Evolutionary conservation across 2,113 vertebrate genomes (phyloP), one percentile per base, ranked within the genome.

Genomic region (Chaetura pelagica): DNA sequence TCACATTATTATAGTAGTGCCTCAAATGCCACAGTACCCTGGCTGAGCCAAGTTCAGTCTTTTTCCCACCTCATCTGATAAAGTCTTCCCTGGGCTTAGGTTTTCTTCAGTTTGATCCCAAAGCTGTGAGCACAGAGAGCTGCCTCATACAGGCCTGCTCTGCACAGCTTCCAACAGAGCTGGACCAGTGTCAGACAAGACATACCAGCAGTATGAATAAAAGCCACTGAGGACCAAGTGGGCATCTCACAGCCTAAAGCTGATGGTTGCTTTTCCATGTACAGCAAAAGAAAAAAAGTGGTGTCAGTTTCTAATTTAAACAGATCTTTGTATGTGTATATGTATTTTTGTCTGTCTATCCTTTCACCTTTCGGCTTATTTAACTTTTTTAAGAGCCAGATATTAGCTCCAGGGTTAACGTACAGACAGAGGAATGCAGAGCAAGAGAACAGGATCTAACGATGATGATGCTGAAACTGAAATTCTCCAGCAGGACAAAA

Each of bases 21-120:
- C 35, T 46, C 40, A 74, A 86, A 62, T 26, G n/a, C 59, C 51
- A 67, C 0, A 0, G 69, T 58, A 51, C 46, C 0, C 0, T 66
- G n/a, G 27, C 68, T 49, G 38, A 95, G 46, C 20, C 4, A 84
- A 69, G 40, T 42, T 84, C 59, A 68, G 51, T 77, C 13, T 5
- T 35, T 16, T 61, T 74, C 30, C 17, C 5, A 7, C 30, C 34
- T 76, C 40, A 61, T 77, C 46, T 34, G 26, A 68, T 76, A 58
- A 59, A 8, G 22, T 61, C n/a, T 22, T 71, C 11, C 24, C 54
- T 21, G 17, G 76, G 23, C 26, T 68, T 22, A 29, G 40, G 32
- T 80, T 44, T 92, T 58, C 48, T 66, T 80, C 42, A 27, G 51
- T 59, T 20, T 71, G 35, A 14, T 30, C 38, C 19, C 12, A 12